Evolutionary conservation across 2,888 invertebrate genomes (phyloP).

Genomic region (Parthenolecanium corni): DNA sequence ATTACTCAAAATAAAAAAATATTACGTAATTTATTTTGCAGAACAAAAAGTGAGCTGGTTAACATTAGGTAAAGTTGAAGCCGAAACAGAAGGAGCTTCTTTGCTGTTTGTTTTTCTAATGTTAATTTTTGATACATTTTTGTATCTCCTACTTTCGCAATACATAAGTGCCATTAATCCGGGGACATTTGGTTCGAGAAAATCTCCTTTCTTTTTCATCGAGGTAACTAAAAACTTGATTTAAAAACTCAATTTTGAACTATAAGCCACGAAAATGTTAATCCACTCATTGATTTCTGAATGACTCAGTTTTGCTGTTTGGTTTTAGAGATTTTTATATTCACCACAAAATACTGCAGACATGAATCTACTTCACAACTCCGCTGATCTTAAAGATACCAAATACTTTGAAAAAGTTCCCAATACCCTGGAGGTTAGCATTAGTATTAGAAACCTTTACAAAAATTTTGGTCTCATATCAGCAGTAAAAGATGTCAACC

Average conservation of each 20-base stretch:
- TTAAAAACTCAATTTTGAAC: too few species aligned
- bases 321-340: too few species aligned
- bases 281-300: too few species aligned
- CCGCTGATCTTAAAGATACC: too few species aligned
- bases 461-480: conserved; percentile 35
- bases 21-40: background rate
- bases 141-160: background rate
- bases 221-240: background rate
- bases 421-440: conserved; percentile 37
- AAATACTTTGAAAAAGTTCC: conserved; percentile 29
- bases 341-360: too few species aligned
- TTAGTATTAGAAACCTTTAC: conserved; percentile 37
- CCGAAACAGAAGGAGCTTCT: background rate
- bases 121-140: conserved; percentile 6
- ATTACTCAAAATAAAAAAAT: background rate
- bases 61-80: background rate
- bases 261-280: too few species aligned
- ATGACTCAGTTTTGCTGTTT: too few species aligned
- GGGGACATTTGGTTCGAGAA: conserved; percentile 8
- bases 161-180: conserved; percentile 14
- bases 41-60: background rate
- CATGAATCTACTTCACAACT: too few species aligned
- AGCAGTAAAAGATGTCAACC: conserved; percentile 56
- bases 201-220: conserved; percentile 9
- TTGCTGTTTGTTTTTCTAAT: background rate